Evolutionary conservation across 2,113 vertebrate genomes (phyloP).

Genomic region (Sceloporus tristichus): DNA sequence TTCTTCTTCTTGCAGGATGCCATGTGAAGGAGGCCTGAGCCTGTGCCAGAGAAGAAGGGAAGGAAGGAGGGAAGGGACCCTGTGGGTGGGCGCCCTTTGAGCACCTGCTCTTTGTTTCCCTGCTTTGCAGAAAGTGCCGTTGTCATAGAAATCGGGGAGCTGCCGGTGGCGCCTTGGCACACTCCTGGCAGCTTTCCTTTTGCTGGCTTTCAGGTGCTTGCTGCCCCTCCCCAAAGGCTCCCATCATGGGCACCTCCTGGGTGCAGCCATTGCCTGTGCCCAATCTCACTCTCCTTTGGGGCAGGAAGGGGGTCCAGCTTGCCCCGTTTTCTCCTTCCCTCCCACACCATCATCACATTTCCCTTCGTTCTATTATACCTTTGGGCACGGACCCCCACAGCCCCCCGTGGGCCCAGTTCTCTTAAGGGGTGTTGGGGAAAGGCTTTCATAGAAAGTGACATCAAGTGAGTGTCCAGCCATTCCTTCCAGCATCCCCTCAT

Average conservation of each 20-base stretch:
- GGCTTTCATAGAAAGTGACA: too few relatives aligned
- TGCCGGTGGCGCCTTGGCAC: constrained; percentile 44
- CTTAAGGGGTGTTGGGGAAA: too few relatives aligned
- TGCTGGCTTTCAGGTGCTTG: constrained; percentile 18
- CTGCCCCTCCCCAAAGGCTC: not conserved
- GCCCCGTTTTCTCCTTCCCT: not conserved
- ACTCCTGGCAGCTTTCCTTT: not conserved
- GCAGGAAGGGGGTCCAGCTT: not conserved
- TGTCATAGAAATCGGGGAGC: constrained; percentile 65
- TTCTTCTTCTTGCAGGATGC: not conserved
- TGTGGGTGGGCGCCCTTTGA: not conserved
- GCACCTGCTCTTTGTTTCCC: constrained; percentile 51
- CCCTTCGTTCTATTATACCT: too few relatives aligned
- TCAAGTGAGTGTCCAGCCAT: too few relatives aligned
- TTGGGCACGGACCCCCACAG: too few relatives aligned
- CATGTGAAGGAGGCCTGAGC: not conserved
- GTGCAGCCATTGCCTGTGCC: too few relatives aligned
- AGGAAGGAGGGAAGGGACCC: not conserved
- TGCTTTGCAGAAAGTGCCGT: constrained; percentile 59
- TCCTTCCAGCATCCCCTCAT: too few relatives aligned
- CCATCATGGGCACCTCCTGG: too few relatives aligned
- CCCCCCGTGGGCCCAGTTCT: not conserved
- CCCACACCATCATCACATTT: too few relatives aligned
- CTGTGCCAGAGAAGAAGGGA: not conserved
- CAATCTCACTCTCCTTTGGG: too few relatives aligned